A percentile compares a stretch with the other conserved stretches of the same genome.
phyloP scores from a whole-genome alignment of 2,113 vertebrate genomes.

The Parus major region DNA sequence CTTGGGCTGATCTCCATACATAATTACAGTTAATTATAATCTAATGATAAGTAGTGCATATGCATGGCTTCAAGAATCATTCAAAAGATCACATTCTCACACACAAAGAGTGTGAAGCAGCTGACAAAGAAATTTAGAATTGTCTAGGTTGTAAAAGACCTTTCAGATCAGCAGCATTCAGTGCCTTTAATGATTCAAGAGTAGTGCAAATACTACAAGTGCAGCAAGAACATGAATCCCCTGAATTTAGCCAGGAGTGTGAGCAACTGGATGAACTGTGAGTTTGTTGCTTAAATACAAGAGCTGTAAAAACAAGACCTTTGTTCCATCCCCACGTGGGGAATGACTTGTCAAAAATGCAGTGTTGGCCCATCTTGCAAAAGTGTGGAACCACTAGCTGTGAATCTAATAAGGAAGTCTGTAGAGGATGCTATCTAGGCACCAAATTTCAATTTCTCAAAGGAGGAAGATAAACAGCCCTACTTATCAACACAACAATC shows the following conservation, averaged over 20 bases:
- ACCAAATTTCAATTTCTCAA: not conserved
- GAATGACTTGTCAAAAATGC: not conserved
- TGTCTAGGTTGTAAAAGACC: not conserved
- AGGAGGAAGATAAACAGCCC: not conserved
- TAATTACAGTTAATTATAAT: slow-evolving; percentile 56
- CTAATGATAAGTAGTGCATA: slow-evolving; percentile 18
- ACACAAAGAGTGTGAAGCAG: not conserved
- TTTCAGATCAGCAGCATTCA: not conserved
- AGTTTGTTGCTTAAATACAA: not conserved
- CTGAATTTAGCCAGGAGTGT: not conserved
- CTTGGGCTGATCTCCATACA: slow-evolving; percentile 15
- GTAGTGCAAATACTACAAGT: not conserved
- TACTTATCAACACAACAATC: not conserved
- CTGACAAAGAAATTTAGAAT: not conserved
- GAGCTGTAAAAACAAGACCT: not conserved
- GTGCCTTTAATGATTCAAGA: not conserved
- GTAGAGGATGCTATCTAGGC: not conserved
- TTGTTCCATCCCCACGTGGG: not conserved
- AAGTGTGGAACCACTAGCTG: not conserved
- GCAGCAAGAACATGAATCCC: not conserved
- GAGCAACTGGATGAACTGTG: not conserved
- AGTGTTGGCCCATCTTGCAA: not conserved
- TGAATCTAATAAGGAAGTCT: not conserved
- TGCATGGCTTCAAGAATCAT: not conserved
- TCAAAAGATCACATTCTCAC: not conserved